Evolutionary conservation across 2,113 vertebrate species (phyloP), one percentile per base, ranked within the genome.

Genomic region (Sylvia atricapilla): DNA sequence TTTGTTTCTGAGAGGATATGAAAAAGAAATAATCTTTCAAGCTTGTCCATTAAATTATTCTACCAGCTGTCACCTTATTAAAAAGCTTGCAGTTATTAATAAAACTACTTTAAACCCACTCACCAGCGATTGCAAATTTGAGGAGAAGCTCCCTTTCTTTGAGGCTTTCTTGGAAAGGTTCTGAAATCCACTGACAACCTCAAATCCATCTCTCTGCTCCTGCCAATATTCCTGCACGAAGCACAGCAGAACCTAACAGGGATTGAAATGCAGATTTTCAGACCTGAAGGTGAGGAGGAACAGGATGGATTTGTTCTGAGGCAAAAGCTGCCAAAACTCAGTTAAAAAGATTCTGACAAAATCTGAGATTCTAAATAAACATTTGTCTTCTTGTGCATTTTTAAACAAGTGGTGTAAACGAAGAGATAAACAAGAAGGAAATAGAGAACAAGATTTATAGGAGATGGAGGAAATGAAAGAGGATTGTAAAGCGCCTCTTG

Each of bases 11-110:
- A 49, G 81, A 93, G 76, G 63, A 88, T 35, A 47, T 64, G 47
- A 63, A 66, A 41, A 14, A 44, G 84, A 82, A 92, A 91, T 94
- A 83, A 70, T 37, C 83, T 92, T 94, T 64, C 63, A 35, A 79
- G 68, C 80, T 93, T 86, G 37, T 96, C 95, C 91, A 79, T 97
- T 81, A 97, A 79, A 94, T 67, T 90, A 92, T 95, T 92, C 82
- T 28, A 77, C 94, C 92, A 95, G 82, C 87, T 96, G 97, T 94
- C 95, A 87, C 84, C 67, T 96, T 93, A 94, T 95, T 94, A 96
- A 90, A 94, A 96, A 90, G 64, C 90, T 91, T 94, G 83, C 39
- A 88, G 89, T 94, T 96, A 96, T 95, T 97, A 97, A 96, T 95
- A 96, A 96, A 94, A 70, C 87, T 76, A n/a, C 69, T 86, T 80